Evolutionary conservation across 2,888 invertebrate genomes (phyloP).

Genomic region (Schizotus pectinicornis): DNA sequence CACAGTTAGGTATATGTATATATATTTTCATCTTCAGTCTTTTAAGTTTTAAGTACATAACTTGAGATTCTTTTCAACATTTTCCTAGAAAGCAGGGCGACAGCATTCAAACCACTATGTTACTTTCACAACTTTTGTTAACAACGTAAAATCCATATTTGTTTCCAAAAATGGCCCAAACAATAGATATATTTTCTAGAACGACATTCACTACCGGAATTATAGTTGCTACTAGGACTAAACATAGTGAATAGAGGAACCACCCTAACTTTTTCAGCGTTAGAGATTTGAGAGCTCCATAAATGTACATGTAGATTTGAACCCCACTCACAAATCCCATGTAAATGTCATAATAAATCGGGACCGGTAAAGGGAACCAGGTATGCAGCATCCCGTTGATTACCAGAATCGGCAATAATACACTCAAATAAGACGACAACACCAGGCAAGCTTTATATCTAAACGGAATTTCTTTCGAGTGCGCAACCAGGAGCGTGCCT

Average conservation of each 20-base stretch:
- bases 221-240: constrained; percentile 85
- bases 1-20: too few species aligned
- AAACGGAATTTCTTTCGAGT: constrained; percentile 82
- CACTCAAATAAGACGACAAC: constrained; percentile 94
- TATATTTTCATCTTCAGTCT: too few species aligned
- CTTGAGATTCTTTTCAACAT: too few species aligned
- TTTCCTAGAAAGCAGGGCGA: too few species aligned
- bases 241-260: constrained; percentile 77
- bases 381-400: constrained; percentile 84
- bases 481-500: constrained; percentile 87
- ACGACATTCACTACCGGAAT: constrained; percentile 88
- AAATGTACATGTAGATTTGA: constrained; percentile 97
- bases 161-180: constrained; percentile 92
- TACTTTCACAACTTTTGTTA: constrained; percentile 83
- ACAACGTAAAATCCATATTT: constrained; percentile 98
- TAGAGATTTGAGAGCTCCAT: constrained; percentile 96
- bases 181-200: constrained; percentile 93
- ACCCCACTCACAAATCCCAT: constrained; percentile 93
- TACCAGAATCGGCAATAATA: constrained; percentile 90
- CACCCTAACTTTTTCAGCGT: constrained; percentile 86
- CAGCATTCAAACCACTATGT: constrained; percentile 65
- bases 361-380: constrained; percentile 86
- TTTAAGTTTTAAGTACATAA: too few species aligned
- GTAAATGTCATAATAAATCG: constrained; percentile 80
- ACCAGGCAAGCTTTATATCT: constrained; percentile 81